These are phyloP conservation scores for Pseudomugil tenellus DNA, from an alignment of 2,797 vertebrate species.

Conservation along the genomic window DNA sequence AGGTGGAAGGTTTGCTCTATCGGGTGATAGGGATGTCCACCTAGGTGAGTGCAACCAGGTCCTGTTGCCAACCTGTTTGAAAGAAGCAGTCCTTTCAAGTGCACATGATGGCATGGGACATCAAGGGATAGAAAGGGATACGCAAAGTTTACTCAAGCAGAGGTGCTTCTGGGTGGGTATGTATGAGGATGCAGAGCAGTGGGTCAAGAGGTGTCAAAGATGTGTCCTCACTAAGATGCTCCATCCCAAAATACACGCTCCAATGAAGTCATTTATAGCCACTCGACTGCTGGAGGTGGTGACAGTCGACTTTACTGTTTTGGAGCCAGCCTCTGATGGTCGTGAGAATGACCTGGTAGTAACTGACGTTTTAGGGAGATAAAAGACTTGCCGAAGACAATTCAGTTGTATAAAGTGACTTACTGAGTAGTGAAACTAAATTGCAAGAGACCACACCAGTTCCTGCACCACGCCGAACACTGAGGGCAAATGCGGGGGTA, in stretches of 20 bases:
- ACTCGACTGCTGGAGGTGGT: background rate
- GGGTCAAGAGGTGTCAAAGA: background rate
- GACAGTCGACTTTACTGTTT: background rate
- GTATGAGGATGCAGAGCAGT: background rate
- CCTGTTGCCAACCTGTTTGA: background rate
- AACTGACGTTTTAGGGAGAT: background rate
- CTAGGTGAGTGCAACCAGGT: background rate
- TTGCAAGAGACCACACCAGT: no score
- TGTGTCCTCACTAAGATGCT: background rate
- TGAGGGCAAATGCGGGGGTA: no score
- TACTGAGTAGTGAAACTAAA: no score
- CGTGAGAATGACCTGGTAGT: background rate
- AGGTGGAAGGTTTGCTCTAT: constrained; percentile 1
- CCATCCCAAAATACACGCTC: background rate
- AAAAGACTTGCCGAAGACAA: no score
- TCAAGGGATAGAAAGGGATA: background rate
- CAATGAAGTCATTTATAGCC: background rate
- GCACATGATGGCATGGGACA: background rate
- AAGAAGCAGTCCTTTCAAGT: background rate
- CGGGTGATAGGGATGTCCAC: background rate
- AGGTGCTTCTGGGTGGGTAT: background rate
- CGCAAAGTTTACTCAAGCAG: background rate
- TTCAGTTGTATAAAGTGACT: no score
- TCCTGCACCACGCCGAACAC: no score
- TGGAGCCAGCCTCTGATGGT: background rate